These are phyloP conservation scores for Mesitornis unicolor DNA, from an alignment of 2,113 vertebrate species.

Conservation along the genomic window DNA sequence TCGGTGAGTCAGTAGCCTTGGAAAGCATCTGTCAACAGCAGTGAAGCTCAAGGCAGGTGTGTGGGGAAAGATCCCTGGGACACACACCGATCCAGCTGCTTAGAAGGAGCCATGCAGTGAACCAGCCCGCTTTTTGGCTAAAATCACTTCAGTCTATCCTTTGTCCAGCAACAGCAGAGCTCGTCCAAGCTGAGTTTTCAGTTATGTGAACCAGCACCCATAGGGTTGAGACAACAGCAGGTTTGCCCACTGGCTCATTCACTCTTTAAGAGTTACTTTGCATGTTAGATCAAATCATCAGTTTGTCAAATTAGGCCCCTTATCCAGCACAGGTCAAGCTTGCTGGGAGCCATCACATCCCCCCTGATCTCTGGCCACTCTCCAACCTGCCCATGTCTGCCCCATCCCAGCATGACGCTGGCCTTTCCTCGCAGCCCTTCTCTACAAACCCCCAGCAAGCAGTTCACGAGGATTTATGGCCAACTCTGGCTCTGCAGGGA, in stretches of 20 bases:
- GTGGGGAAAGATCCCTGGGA: neutral
- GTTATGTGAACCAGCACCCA: neutral
- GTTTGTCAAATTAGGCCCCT: neutral
- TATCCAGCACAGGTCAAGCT: neutral
- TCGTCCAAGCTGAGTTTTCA: neutral
- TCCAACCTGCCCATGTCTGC: neutral
- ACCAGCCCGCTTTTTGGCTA: neutral
- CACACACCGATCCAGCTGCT: rapidly evolving
- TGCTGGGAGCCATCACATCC: neutral
- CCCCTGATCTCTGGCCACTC: neutral
- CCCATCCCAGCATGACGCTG: neutral
- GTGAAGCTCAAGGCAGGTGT: rapidly evolving
- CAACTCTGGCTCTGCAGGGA: neutral
- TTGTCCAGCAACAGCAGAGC: neutral
- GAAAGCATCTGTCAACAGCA: rapidly evolving
- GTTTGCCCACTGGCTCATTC: neutral
- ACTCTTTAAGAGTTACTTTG: neutral
- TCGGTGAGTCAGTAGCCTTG: neutral
- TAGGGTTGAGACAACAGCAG: neutral
- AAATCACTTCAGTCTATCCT: neutral
- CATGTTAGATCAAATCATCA: neutral
- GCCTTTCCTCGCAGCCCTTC: neutral
- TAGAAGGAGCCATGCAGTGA: neutral
- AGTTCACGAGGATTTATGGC: neutral
- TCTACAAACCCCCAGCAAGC: neutral